Base-by-base conservation (phyloP, 2,797 vertebrate species). In the Gymnoscopelus braueri region DNA sequence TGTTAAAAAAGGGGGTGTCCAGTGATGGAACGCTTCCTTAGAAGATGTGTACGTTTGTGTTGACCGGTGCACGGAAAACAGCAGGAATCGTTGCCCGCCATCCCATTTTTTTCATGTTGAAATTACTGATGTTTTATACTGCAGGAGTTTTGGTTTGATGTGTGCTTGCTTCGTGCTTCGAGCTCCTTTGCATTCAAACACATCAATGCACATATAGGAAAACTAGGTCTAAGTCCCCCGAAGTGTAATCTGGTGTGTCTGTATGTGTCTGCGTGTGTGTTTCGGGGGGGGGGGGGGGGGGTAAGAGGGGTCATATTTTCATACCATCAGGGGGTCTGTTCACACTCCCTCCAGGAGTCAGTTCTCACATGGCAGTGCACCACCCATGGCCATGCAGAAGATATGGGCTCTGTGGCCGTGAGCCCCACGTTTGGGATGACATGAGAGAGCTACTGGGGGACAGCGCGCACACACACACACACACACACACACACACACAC, bases 301-400 rank as follows among this genome's bases (percentile, higher is more conserved):
- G 6, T 39, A 39, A 39, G 35, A 39, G 35, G 73, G 72, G 75
- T 82, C 19, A 15, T 88, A 85, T 90, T 88, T 90, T 90, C 80
- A 83, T 86, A 83, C 77, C 86, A 87, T 86, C 83, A 67, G 86
- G 86, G 85, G 82, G 83, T 92, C 87, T 83, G 71, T 90, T 91
- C 89, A 91, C 90, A 90, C 90, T 70, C 89, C 88, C 87, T 81
- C 79, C 86, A 91, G 90, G 79, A 89, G 79, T 63, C 85, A 80
- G 75, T 92, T 92, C 89, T 88, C 88, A 90, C 89, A 81, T 89
- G 15, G n/a, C 51, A 35, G 32, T 73, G 75, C 83, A 80, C 84
- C 88, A 80, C 87, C 87, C 77, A 61, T 77, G 75, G 88, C 71
- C 77, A 66, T 56, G 77, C 75, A 77, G 73, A 69, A 15, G 14